Conservation (phyloP, 1,140 invertebrate species). For the Drosophila murphyi region DNA sequence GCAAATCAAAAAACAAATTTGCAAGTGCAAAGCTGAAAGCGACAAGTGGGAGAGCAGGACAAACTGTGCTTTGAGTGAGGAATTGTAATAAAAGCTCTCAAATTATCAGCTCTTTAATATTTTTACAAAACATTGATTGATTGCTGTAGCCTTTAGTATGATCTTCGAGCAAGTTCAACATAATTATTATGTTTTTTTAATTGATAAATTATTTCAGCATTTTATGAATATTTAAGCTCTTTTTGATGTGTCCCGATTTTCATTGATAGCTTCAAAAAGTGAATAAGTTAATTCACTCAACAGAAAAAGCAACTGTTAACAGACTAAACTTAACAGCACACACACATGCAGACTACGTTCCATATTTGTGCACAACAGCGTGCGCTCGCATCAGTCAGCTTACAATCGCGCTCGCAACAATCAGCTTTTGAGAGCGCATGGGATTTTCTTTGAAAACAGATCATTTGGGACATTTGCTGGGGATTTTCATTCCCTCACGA, state of each 20-base stretch:
- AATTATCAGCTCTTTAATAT: constrained; percentile 5
- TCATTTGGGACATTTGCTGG: constrained; percentile 16
- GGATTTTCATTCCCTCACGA: neutral
- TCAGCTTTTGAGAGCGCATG: constrained; percentile 17
- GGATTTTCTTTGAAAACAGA: neutral
- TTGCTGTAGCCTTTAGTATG: neutral
- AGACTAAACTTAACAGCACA: neutral
- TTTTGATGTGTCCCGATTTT: too few relatives aligned
- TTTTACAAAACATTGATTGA: constrained; percentile 1
- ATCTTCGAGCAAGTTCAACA: neutral
- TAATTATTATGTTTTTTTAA: neutral
- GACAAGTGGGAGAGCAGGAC: neutral
- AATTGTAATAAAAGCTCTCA: neutral
- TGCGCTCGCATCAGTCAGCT: constrained; percentile 9
- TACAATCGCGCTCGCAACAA: neutral
- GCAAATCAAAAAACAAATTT: constrained; percentile 30
- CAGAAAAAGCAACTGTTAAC: neutral
- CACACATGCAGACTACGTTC: too few relatives aligned
- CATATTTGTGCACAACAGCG: neutral
- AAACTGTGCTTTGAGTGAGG: neutral
- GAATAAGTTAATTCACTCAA: too few relatives aligned
- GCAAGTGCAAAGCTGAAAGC: constrained; percentile 25
- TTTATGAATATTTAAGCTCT: too few relatives aligned
- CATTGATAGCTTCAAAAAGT: too few relatives aligned
- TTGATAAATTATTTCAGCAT: neutral